These are phyloP conservation scores for Thrips palmi DNA, from an alignment of 1,140 invertebrate genomes.

Conservation along the genomic window DNA sequence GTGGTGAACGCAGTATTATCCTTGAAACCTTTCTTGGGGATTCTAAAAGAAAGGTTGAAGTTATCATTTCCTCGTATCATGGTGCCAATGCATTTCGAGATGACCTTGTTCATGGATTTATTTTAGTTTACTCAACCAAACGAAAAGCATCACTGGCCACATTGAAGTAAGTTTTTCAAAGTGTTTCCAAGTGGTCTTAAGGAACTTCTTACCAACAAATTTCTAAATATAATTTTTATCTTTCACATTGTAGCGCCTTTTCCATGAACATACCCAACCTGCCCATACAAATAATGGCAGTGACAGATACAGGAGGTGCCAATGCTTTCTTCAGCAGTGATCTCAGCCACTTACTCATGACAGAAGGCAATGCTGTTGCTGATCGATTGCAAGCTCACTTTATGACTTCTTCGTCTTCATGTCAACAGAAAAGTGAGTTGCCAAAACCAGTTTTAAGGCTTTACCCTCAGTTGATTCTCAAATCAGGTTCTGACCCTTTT, in stretches of 20 bases:
- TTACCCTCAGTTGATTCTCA: not conserved
- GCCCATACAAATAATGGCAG: slow-evolving; percentile 86
- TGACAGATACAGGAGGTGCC: slow-evolving; percentile 70
- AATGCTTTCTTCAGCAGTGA: slow-evolving; percentile 83
- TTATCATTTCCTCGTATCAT: slow-evolving; percentile 89
- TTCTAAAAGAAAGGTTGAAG: slow-evolving; percentile 74
- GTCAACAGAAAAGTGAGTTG: slow-evolving; percentile 61
- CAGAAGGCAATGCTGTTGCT: slow-evolving; percentile 82
- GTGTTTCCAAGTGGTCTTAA: not conserved
- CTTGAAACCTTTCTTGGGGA: slow-evolving; percentile 81
- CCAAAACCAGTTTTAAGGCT: not conserved
- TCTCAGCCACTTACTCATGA: slow-evolving; percentile 73
- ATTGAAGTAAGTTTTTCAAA: slow-evolving; percentile 48
- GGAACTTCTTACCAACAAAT: slow-evolving; percentile 2
- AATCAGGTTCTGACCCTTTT: slow-evolving; percentile 1
- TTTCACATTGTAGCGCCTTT: slow-evolving; percentile 53
- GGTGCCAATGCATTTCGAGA: slow-evolving; percentile 81
- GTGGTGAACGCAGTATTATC: slow-evolving; percentile 70
- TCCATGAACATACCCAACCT: slow-evolving; percentile 86
- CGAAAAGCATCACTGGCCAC: slow-evolving; percentile 86
- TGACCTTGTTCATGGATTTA: slow-evolving; percentile 87
- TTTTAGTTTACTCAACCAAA: slow-evolving; percentile 88
- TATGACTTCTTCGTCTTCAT: slow-evolving; percentile 65
- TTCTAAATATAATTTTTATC: slow-evolving; percentile 3
- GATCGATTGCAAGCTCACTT: slow-evolving; percentile 82